Conservation (phyloP, 2,888 invertebrate genomes). For the Cistogaster globosa region DNA sequence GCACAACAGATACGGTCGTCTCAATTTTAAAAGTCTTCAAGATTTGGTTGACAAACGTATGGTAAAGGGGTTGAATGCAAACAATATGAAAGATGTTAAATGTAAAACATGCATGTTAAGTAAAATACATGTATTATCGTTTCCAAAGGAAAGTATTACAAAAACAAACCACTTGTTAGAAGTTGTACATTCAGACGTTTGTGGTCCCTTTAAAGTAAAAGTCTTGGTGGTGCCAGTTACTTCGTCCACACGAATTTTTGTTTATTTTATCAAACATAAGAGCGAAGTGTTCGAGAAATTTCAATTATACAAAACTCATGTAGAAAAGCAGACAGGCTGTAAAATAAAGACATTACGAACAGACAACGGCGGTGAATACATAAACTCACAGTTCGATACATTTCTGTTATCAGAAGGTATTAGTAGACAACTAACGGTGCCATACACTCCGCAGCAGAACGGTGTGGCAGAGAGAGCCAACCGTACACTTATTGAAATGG, state of each 20-base stretch:
- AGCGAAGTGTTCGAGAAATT: too few species aligned
- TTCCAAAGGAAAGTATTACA: conserved; percentile 66
- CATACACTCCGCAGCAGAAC: conserved; percentile 43
- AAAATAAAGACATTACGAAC: too few species aligned
- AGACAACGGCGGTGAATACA: too few species aligned
- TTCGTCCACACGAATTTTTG: too few species aligned
- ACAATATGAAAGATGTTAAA: background rate
- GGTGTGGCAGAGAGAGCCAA: conserved; percentile 39
- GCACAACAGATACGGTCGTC: conserved; percentile 42
- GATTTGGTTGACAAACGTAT: conserved; percentile 37
- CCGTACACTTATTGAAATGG: conserved; percentile 31
- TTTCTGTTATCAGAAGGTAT: too few species aligned
- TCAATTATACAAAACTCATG: too few species aligned
- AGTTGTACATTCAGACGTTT: conserved; percentile 47
- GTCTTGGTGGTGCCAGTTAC: too few species aligned
- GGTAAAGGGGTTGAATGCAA: conserved; percentile 35
- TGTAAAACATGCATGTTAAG: conserved; percentile 34
- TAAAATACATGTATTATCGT: conserved; percentile 32
- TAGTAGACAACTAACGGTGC: too few species aligned
- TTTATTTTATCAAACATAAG: too few species aligned
- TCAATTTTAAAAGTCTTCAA: conserved; percentile 44
- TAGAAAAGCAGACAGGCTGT: too few species aligned
- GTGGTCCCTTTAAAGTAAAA: conserved; percentile 47
- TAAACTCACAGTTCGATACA: too few species aligned
- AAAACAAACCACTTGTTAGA: conserved; percentile 7